Conservation (phyloP, 2,797 vertebrate genomes). For the Protosalanx chinensis region DNA sequence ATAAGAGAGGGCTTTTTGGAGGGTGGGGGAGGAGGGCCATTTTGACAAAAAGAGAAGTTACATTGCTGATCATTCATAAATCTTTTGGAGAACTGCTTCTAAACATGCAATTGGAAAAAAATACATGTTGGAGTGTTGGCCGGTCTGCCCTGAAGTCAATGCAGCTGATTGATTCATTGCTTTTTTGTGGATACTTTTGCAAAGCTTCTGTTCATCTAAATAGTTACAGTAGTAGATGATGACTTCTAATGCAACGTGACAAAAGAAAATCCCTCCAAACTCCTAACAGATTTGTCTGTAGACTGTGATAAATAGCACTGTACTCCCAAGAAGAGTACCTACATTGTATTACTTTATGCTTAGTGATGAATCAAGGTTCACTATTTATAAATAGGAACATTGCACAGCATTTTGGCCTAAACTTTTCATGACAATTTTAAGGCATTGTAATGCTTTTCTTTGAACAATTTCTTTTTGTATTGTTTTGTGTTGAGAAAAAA, state of each 20-base stretch:
- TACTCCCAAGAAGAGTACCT: slow-evolving; percentile 37
- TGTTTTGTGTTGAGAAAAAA: slow-evolving; percentile 51
- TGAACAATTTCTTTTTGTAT: slow-evolving; percentile 51
- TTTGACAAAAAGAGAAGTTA: slow-evolving; percentile 37
- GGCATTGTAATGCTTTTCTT: slow-evolving; percentile 47
- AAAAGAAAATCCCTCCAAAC: slow-evolving; percentile 14
- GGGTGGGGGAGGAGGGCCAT: slow-evolving; percentile 50
- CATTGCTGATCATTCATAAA: slow-evolving; percentile 19
- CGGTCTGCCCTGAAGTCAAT: slow-evolving; percentile 13
- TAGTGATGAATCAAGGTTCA: slow-evolving; percentile 37
- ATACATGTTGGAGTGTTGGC: slow-evolving; percentile 29
- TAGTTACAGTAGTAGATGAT: slow-evolving; percentile 29
- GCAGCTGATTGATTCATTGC: not conserved
- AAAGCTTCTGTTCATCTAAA: slow-evolving; percentile 50
- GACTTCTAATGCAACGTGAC: slow-evolving; percentile 28
- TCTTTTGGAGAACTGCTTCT: no score
- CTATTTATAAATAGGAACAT: slow-evolving; percentile 48
- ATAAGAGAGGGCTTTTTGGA: slow-evolving; percentile 40
- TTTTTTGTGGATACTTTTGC: slow-evolving; percentile 33
- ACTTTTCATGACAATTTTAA: slow-evolving; percentile 55
- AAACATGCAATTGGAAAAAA: no score
- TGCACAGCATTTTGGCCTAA: slow-evolving; percentile 61
- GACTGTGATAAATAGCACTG: slow-evolving; percentile 46
- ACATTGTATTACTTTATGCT: slow-evolving; percentile 39
- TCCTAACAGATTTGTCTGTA: slow-evolving; percentile 8